Evolutionary conservation across 92 coral and sea anemone genomes (phyloP).

Genomic region (Actinernus sp.): DNA sequence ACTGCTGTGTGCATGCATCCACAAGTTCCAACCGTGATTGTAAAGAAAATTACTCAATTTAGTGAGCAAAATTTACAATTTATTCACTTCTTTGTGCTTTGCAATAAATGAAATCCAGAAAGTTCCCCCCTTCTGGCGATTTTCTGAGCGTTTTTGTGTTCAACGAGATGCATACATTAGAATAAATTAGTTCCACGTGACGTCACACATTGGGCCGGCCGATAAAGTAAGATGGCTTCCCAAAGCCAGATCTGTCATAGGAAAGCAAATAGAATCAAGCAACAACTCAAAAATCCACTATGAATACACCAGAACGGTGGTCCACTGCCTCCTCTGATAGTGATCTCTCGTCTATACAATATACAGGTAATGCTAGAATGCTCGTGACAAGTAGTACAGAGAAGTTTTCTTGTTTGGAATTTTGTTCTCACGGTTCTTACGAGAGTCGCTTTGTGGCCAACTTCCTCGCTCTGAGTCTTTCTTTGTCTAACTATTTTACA

Average conservation of each 20-base stretch:
- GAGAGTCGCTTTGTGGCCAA: conserved; percentile 14
- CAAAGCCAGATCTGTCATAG: conserved; percentile 86
- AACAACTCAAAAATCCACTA: conserved; percentile 62
- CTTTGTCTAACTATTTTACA: conserved; percentile 39
- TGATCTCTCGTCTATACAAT: conserved; percentile 89
- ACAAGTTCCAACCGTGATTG: no score
- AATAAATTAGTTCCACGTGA: conserved; percentile 86
- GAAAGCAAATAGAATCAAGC: conserved; percentile 92
- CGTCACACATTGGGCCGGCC: conserved; percentile 79
- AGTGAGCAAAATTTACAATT: no score
- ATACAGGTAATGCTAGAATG: conserved; percentile 67
- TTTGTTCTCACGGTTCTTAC: conserved; percentile 27
- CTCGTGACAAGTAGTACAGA: background rate
- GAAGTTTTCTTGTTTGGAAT: conserved; percentile 44
- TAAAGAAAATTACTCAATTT: no score
- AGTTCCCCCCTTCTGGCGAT: no score
- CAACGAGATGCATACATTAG: conserved; percentile 61
- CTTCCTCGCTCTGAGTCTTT: conserved; percentile 19
- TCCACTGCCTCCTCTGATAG: conserved; percentile 99
- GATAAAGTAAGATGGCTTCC: conserved; percentile 89
- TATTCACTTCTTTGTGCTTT: no score
- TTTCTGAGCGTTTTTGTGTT: no score
- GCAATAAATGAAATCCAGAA: no score
- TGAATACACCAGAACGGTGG: conserved; percentile 99
- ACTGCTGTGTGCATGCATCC: no score